phyloP scores from a whole-genome alignment of 1,140 invertebrate genomes.

The Trichonephila inaurata region DNA sequence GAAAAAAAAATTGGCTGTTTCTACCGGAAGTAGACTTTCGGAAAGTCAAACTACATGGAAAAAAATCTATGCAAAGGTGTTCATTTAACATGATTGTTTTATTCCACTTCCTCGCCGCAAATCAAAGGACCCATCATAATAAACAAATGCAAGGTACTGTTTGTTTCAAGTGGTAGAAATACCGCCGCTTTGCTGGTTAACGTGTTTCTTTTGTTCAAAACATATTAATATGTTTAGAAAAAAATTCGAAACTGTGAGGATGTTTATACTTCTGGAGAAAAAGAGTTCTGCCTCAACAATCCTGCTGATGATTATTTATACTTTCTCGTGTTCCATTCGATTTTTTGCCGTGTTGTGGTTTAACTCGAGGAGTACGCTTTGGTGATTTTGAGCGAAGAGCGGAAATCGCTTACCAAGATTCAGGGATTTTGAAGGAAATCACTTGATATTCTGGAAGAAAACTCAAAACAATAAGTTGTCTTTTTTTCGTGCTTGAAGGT shows the following conservation, averaged over 20 bases:
- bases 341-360: not conserved
- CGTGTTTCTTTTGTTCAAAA: not conserved
- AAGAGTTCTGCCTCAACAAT: not conserved
- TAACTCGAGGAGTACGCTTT: not conserved
- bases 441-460: not conserved
- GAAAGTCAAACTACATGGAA: not conserved
- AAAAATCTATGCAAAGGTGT: not conserved
- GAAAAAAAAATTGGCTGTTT: not conserved
- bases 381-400: not conserved
- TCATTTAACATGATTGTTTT: not conserved
- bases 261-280: not conserved
- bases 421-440: not conserved
- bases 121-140: not conserved
- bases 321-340: not conserved
- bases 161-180: not conserved
- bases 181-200: not conserved
- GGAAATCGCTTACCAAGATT: not conserved
- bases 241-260: no score
- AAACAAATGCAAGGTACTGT: not conserved
- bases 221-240: not conserved
- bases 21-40: not conserved
- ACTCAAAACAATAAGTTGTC: not conserved
- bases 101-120: not conserved
- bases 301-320: not conserved
- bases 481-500: no score